Evolutionary conservation across 2,888 invertebrate species (phyloP), one percentile per base, ranked within the genome.

Genomic region (Scaptomyza polygonia): DNA sequence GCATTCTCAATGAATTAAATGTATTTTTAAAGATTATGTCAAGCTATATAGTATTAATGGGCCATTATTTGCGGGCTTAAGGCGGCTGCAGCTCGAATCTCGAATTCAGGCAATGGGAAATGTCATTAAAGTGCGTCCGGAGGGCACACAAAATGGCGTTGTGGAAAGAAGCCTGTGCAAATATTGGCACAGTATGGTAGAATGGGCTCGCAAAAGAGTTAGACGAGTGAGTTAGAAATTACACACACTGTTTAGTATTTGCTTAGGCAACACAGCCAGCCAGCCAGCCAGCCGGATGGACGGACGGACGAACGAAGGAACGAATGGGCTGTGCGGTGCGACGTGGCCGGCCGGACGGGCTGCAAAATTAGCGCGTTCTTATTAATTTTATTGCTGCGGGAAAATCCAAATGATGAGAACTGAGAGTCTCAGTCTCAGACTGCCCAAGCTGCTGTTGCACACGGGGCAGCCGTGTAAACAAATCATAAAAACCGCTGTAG

Each of bases 341-440:
- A 43, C 67, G 51, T 51, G 57, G 70, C 70, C 77, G 57, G 70
- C 70, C 77, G 57, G 48, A 52, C 25, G 25, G 25, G 69, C 77
- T 62, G 80, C 76, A 79, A 90, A 91, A 89, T 91, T 91, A 91
- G 90, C 90, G 88, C 87, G 87, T 87, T 89, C 87, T 88, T 90
- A 90, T 89, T 91, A 91, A 90, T 91, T 91, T 91, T 91, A 91
- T 91, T 89, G 80, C 89, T 74, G 81, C 79, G 87, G 81, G 81
- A 70, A 87, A 87, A 74, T 74, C 83, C 83, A 73, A 77, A 72
- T 68, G 82, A 82, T 85, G 79, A 81, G 85, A 72, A 63, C 61
- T 55, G 43, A 54, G 43, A 54, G 42, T 55, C 61, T 54, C 40
- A 14, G 36, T 7, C 6, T 34, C 51, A 42, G 30, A 61, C 81